phyloP scores from a whole-genome alignment of 2,113 vertebrate genomes.

The Bubo scandiacus region DNA sequence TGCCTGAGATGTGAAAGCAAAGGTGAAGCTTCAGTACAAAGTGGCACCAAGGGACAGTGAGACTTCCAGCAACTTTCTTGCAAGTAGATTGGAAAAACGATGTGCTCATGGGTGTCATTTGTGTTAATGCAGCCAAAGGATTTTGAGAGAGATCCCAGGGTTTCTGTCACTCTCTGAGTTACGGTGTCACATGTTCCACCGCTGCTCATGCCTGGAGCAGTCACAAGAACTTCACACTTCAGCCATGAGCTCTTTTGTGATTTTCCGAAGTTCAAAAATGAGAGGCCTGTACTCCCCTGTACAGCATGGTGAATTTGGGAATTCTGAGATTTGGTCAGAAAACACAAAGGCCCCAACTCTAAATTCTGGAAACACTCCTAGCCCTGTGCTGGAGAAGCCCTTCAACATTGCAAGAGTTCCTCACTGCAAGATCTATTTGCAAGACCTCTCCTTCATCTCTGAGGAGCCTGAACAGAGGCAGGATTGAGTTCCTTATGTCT shows the following conservation, averaged over 20 bases:
- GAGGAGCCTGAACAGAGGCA: background rate
- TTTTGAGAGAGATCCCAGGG: background rate
- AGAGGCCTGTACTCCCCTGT: background rate
- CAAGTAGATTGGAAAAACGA: background rate
- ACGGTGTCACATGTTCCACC: rapidly evolving
- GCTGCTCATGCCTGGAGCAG: background rate
- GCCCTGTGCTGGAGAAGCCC: background rate
- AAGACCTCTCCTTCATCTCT: background rate
- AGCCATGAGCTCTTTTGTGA: background rate
- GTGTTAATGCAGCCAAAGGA: background rate
- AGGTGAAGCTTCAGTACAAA: background rate
- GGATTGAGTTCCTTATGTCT: background rate
- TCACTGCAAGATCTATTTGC: background rate
- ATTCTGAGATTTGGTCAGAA: background rate
- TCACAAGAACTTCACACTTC: background rate
- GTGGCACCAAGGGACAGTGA: background rate
- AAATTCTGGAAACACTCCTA: background rate
- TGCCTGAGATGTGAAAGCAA: background rate
- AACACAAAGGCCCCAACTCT: background rate
- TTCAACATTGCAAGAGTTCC: background rate
- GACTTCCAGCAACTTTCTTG: background rate
- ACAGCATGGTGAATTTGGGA: background rate
- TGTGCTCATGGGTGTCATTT: background rate
- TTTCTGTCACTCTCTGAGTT: background rate
- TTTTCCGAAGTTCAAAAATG: background rate